Base-by-base conservation (phyloP, 2,113 vertebrate genomes). In the Harpagus bidentatus region DNA sequence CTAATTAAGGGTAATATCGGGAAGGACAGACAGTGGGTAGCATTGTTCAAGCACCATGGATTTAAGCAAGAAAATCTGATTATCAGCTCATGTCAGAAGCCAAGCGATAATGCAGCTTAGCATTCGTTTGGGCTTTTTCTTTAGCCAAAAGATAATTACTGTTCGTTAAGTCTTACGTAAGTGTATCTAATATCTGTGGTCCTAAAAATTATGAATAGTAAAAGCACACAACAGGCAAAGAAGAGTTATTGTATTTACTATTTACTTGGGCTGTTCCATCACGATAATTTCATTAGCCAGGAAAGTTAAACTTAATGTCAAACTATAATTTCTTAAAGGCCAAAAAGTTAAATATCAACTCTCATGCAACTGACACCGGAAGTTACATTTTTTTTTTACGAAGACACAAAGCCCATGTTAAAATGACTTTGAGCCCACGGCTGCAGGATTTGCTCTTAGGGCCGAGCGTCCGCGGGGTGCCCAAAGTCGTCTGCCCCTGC, bases 51-150 rank as follows among this genome's bases (percentile, higher is more conserved):
- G 98, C 97, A 98, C 98, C 96, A 98, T 87, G 98, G 99, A 98
- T 99, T 99, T 99, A 99, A 99, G 98, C 98, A 99, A 98, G 99
- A 98, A 99, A 99, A 99, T 99, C 99, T 99, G 99, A 99, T 99
- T 99, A 99, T 99, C 99, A 99, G 99, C 99, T 99, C 98, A 99
- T 99, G 99, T 99, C 99, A 99, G 99, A 99, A 99, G 98, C 99
- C 99, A 99, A 99, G 98, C 97, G 98, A 99, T 99, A 99, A 99
- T 99, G 98, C 99, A 99, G 99, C 99, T 99, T 99, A 99, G 99
- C 98, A 98, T 99, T 99, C 98, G 98, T 98, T 98, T 98, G 98
- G 98, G 98, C 98, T 99, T 99, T 99, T 98, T 98, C 98, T 98
- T 98, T 98, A 98, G 99, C 98, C 98, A 99, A 98, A 98, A 98